A percentile compares a stretch with the other conserved stretches of the same genome.
phyloP scores from a whole-genome alignment of 1,140 invertebrate genomes.

The Tyrophagus putrescentiae region DNA sequence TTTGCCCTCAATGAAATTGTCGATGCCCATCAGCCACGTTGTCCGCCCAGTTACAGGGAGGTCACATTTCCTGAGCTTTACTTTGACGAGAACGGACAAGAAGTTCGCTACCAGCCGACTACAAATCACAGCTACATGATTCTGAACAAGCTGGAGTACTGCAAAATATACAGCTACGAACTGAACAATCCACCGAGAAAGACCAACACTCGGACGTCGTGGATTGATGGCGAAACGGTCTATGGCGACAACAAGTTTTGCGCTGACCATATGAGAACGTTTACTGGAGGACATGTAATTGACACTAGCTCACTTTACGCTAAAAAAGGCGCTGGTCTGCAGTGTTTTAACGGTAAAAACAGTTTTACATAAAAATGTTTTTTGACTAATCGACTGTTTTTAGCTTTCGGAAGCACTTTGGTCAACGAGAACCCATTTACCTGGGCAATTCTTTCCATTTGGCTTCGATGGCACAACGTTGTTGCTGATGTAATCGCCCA shows the following conservation, averaged over 20 bases:
- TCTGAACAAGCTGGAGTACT: constrained; percentile 38
- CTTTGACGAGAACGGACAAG: background rate
- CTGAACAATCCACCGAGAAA: constrained; percentile 44
- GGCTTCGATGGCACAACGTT: constrained; percentile 48
- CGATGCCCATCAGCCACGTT: constrained; percentile 43
- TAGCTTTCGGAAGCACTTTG: constrained; percentile 46
- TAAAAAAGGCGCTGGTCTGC: background rate
- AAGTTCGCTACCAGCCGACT: constrained; percentile 27
- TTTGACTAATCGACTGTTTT: constrained; percentile 19
- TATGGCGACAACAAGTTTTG: constrained; percentile 45
- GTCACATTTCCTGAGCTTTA: constrained; percentile 39
- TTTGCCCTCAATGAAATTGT: constrained; percentile 49
- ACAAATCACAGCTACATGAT: constrained; percentile 35
- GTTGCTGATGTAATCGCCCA: constrained; percentile 36
- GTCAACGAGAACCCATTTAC: constrained; percentile 46
- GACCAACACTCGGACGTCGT: constrained; percentile 48
- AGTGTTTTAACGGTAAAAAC: background rate
- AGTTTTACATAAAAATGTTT: constrained; percentile 1
- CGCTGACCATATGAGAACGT: constrained; percentile 41
- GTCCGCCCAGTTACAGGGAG: constrained; percentile 44
- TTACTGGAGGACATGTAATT: constrained; percentile 36
- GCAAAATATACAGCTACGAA: constrained; percentile 36
- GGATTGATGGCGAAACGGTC: constrained; percentile 43
- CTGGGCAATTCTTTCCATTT: constrained; percentile 41
- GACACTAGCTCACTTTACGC: constrained; percentile 31